These are phyloP conservation scores for Drosophila phalerata DNA, from an alignment of 2,888 invertebrate genomes.

Conservation along the genomic window DNA sequence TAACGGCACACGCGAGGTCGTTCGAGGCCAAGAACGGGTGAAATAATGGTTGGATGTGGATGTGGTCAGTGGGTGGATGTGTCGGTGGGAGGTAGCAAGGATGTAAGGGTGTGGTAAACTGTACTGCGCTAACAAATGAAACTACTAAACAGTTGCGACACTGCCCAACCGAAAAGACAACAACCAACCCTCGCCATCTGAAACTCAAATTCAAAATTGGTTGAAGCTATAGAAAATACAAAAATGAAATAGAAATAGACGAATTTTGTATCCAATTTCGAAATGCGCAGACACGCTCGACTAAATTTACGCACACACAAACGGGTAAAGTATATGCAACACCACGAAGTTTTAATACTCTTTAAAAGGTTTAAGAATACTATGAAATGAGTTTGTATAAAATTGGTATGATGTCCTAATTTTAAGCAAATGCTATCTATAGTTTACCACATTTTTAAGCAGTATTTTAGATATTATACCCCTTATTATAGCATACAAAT, in stretches of 20 bases:
- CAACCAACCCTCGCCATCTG: conserved; percentile 59
- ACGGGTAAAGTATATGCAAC: neutral
- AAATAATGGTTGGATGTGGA: conserved; percentile 28
- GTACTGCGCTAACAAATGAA: conserved; percentile 54
- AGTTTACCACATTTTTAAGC: neutral
- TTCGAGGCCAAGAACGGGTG: conserved; percentile 60
- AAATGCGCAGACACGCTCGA: conserved; percentile 74
- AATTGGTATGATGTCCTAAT: too few species aligned
- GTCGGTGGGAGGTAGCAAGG: neutral
- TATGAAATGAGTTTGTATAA: neutral
- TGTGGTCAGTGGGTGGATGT: conserved; percentile 23
- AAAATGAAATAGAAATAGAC: conserved; percentile 40
- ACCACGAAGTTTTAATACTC: conserved; percentile 34
- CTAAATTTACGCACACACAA: conserved; percentile 55
- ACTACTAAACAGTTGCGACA: conserved; percentile 65
- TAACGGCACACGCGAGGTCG: conserved; percentile 61
- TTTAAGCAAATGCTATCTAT: neutral
- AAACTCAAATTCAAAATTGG: conserved; percentile 57
- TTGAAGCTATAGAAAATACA: conserved; percentile 42
- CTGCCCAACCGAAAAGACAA: conserved; percentile 26
- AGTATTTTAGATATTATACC: too few species aligned
- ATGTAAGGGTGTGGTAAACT: conserved; percentile 9
- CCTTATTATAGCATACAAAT: too few species aligned
- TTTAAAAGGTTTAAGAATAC: neutral
- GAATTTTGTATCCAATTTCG: conserved; percentile 74